Base-by-base conservation (phyloP, 2,888 invertebrate species). In the Julus scanicus region DNA sequence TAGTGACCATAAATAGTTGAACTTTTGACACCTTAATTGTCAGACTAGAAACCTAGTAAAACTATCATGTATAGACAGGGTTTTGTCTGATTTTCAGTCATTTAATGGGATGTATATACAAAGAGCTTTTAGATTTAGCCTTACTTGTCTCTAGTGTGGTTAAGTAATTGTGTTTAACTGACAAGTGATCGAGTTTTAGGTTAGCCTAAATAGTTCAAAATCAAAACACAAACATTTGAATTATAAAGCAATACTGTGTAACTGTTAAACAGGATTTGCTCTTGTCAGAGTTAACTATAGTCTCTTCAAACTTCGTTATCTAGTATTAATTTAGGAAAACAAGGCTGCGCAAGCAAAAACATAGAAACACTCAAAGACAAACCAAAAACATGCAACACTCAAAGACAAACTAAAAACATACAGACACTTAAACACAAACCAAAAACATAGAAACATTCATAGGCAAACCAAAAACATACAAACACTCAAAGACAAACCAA, bases 21-120 rank as follows among this genome's bases (percentile, higher is more conserved):
- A 80, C 37, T 37, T 80, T 80, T 80, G 80, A 80, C 80, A 80
- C 80, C 80, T 80, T 80, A 37, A 80, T 80, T 80, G 80, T 80
- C 80, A 80, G 80, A 80, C 29, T 13, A 13, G 13, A 80, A 80
- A 80, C 63, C 20, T 20, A 9, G n/a, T 15, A 20, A 20, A 20
- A n/a, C n/a, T 20, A 37, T 13, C 13, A 80, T 37, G 2, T 37
- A 13, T 80, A 9, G 20, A 80, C 80, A 13, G 37, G 37, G 80
- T 5, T 37, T 80, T 37, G 80, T 29, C 80, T 80, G 80, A 8
- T 80, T 37, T 37, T 71, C 20, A 80, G 13, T 29, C 37, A 13
- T 80, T 80, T 71, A 80, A 80, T 80, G 80, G 80, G 80, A 37
- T 8, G 29, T 80, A 29, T 37, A 37, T 13, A 37, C 13, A 80